These are phyloP conservation scores for Fringilla coelebs DNA, from an alignment of 2,797 vertebrate species.

Conservation along the genomic window DNA sequence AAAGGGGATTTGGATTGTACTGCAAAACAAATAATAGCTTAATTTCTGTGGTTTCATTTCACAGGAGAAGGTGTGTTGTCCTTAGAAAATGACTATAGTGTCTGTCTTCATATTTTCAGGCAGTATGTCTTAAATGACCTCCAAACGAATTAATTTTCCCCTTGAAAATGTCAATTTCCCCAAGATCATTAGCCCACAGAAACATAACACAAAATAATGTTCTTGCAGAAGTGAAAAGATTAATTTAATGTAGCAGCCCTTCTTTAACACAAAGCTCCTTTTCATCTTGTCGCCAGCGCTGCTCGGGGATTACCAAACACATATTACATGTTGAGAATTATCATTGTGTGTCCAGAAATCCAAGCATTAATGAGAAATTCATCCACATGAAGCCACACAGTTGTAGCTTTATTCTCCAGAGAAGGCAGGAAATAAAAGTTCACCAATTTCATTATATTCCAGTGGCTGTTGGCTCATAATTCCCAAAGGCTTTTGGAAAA, in stretches of 20 bases:
- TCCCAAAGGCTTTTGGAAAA: not conserved
- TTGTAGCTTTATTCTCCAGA: not conserved
- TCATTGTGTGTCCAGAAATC: constrained; percentile 4
- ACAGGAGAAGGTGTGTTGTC: not conserved
- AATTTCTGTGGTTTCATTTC: not conserved
- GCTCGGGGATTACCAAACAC: not conserved
- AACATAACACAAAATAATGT: not conserved
- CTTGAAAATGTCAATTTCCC: not conserved
- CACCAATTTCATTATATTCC: not conserved
- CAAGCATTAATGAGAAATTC: constrained; percentile 16
- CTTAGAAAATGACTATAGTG: not conserved
- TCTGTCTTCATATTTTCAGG: not conserved
- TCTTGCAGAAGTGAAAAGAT: not conserved
- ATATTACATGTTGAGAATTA: not conserved
- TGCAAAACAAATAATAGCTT: not conserved
- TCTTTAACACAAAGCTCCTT: constrained; percentile 15
- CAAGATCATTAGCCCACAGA: not conserved
- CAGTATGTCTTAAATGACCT: not conserved
- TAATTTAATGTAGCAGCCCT: not conserved
- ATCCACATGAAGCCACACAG: not conserved
- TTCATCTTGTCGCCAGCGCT: not conserved
- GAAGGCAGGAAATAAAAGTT: not conserved
- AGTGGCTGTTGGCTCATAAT: not conserved
- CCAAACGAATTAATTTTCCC: constrained; percentile 17
- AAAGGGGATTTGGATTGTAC: not conserved